Evolutionary conservation across 2,113 vertebrate species (phyloP).

Genomic region (Ammodytes marinus): DNA sequence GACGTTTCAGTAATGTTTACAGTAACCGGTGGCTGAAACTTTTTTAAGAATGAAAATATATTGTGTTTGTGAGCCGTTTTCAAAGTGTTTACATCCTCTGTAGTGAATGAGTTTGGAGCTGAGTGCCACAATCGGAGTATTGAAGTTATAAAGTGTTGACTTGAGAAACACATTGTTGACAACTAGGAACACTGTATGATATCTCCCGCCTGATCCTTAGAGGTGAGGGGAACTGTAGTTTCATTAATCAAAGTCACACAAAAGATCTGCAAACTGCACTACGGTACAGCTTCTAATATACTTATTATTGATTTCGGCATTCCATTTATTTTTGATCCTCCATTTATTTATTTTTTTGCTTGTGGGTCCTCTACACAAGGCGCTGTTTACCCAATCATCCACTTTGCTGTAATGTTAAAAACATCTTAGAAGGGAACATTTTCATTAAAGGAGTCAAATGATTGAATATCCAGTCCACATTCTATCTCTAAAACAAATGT

Average conservation of each 20-base stretch:
- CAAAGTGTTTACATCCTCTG: not conserved
- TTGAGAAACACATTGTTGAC: not conserved
- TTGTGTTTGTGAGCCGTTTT: not conserved
- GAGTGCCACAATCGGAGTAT: not conserved
- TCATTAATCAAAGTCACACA: not conserved
- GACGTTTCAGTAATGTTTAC: not conserved
- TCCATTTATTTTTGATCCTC: not conserved
- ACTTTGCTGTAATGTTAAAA: not conserved
- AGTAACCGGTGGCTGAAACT: not conserved
- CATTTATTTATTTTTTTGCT: not conserved
- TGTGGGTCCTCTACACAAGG: not conserved
- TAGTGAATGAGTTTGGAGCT: not conserved
- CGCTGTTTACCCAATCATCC: not conserved
- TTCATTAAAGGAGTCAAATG: constrained; percentile 5
- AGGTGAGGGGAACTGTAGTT: not conserved
- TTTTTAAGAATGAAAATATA: not conserved
- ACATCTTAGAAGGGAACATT: not conserved
- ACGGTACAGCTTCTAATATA: not conserved
- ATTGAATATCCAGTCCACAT: not conserved
- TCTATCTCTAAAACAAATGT: not conserved
- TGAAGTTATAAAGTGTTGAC: not conserved
- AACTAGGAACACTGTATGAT: not conserved
- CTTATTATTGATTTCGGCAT: not conserved
- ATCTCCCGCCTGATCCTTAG: not conserved
- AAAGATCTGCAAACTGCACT: not conserved